Evolutionary conservation across 92 coral and sea anemone species (phyloP).

Genomic region (Phenganax marumi): DNA sequence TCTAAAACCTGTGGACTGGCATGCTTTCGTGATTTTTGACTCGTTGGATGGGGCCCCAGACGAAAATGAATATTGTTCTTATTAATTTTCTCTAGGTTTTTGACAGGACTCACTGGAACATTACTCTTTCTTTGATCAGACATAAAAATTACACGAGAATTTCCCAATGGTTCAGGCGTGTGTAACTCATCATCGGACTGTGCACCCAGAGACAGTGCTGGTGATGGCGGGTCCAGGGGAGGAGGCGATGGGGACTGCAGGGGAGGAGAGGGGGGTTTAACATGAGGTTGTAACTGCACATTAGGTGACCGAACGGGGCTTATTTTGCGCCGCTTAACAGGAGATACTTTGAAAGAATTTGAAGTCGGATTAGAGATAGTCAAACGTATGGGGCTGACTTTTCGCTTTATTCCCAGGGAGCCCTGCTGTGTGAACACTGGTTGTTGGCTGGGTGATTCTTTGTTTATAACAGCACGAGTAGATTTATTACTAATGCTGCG

Average conservation of each 20-base stretch:
- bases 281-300: not conserved
- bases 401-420: not conserved
- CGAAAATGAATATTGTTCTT: not conserved
- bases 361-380: not conserved
- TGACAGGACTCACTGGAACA: not conserved
- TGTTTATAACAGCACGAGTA: not conserved
- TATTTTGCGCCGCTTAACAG: conserved; percentile 17
- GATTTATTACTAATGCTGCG: not conserved
- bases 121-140: not conserved
- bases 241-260: not conserved
- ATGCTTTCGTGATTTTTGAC: not conserved
- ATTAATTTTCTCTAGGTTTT: not conserved
- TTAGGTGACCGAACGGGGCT: conserved; percentile 18
- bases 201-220: conserved; percentile 32
- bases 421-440: not conserved
- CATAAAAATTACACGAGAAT: conserved; percentile 5
- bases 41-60: not conserved
- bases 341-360: not conserved
- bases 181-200: conserved; percentile 19
- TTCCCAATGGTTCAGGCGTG: not conserved
- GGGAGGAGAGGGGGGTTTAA: not conserved
- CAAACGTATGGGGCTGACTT: not conserved
- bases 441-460: not conserved
- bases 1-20: not conserved
- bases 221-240: conserved; percentile 8